These are phyloP conservation scores for Chlamydotis undulata DNA, from an alignment of 2,113 vertebrate genomes.

Conservation along the genomic window DNA sequence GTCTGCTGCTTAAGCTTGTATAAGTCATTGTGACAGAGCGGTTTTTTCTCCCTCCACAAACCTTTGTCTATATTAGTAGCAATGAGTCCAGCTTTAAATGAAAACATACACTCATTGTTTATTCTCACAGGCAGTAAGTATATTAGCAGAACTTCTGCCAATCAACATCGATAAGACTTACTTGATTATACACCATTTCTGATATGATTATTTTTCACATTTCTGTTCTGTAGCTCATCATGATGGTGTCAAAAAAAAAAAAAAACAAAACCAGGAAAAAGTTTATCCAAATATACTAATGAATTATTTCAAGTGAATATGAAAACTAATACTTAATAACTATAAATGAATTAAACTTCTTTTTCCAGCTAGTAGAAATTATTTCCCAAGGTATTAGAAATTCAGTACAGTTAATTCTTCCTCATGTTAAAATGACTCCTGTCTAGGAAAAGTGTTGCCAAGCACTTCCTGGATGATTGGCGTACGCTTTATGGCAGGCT, in stretches of 20 bases:
- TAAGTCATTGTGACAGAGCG: conserved; percentile 76
- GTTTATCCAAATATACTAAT: not conserved
- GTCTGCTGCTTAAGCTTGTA: conserved; percentile 76
- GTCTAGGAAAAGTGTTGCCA: conserved; percentile 15
- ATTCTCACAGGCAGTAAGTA: not conserved
- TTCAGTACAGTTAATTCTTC: conserved; percentile 15
- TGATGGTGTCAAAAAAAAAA: not conserved
- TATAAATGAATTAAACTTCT: not conserved
- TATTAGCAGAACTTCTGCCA: conserved; percentile 17
- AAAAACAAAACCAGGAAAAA: not conserved
- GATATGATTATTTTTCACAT: not conserved
- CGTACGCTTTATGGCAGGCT: conserved; percentile 30
- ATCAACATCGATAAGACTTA: not conserved
- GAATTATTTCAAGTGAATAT: conserved; percentile 10
- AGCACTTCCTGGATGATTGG: conserved; percentile 50
- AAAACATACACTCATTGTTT: conserved; percentile 50
- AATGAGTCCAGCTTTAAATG: conserved; percentile 66
- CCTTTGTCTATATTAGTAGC: conserved; percentile 47
- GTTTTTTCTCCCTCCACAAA: conserved; percentile 26
- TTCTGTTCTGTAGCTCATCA: not conserved
- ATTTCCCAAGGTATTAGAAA: conserved; percentile 28
- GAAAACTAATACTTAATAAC: conserved; percentile 11
- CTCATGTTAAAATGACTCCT: conserved; percentile 27
- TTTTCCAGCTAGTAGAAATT: not conserved
- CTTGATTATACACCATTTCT: not conserved